Percentiles rank a stretch among this genome's conserved stretches.
Evolutionary conservation across 2,113 vertebrate species (phyloP).

Genomic region (Chionodraco myersi): DNA sequence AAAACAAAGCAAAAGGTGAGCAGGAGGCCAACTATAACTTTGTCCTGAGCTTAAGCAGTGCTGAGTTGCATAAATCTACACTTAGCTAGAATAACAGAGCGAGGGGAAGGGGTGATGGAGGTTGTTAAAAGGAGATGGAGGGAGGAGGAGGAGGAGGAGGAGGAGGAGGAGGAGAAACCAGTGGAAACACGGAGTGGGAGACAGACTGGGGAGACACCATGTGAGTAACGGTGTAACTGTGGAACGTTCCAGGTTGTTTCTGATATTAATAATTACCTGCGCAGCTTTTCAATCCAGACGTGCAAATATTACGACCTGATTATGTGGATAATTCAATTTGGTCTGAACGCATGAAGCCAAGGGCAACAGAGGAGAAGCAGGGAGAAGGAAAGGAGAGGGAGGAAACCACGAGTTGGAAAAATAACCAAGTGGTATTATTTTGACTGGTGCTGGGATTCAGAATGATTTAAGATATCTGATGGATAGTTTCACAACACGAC

Average conservation of each 20-base stretch:
- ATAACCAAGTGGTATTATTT: no score
- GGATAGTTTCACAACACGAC: no score
- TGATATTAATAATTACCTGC: constrained; percentile 60
- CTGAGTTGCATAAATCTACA: constrained; percentile 74
- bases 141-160: constrained; percentile 5
- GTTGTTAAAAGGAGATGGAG: constrained; percentile 69
- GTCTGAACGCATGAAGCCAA: constrained; percentile 56
- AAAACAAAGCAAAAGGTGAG: not conserved
- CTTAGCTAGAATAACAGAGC: constrained; percentile 72
- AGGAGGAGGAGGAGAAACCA: constrained; percentile 31
- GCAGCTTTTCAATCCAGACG: constrained; percentile 59
- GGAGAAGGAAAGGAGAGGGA: not conserved
- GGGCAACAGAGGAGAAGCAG: constrained; percentile 19
- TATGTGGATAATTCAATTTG: constrained; percentile 58
- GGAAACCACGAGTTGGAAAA: no score
- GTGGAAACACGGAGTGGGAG: constrained; percentile 63
- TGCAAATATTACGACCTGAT: constrained; percentile 57
- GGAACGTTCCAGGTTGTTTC: constrained; percentile 71
- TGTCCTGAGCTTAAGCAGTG: constrained; percentile 69
- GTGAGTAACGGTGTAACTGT: constrained; percentile 44
- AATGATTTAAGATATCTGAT: no score
- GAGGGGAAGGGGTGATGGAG: constrained; percentile 56
- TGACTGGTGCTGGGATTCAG: no score
- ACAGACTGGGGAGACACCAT: constrained; percentile 32
- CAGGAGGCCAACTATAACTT: constrained; percentile 62